Evolutionary conservation across 1,140 invertebrate species (phyloP), one percentile per base, ranked within the genome.

Genomic region (Drosophila nigrodunni): DNA sequence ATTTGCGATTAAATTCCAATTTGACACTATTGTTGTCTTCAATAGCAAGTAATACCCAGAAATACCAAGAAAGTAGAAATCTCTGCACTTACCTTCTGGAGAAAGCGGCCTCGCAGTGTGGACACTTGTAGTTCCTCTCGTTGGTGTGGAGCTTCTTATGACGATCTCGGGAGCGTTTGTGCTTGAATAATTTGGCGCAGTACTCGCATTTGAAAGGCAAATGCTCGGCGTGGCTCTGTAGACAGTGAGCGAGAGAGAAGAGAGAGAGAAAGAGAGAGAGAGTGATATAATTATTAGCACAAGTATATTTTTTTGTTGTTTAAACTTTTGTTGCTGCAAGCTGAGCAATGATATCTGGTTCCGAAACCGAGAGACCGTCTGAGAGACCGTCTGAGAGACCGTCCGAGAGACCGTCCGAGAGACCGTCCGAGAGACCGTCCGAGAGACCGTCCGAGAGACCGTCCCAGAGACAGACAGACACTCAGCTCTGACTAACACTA

Each of bases 141-240:
- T 98, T 97, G 2, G 97, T 98, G 93, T 99, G 98, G 57, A 99
- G 94, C 92, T 99, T 99, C 77, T 98, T 96, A 92, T 99, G 98
- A 15, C 98, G 95, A 93, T 99, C 98, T 57, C 97, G 94, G 69
- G 97, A 98, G 11, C 98, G 94, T 92, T 99, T 98, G 94, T 99
- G 98, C 93, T 98, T 98, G 94, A 99, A 99, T 74, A 97, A 93
- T 77, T 97, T 95, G 67, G 97, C 95, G 93, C 96, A 98, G 94
- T 96, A 97, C 78, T 97, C 96, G 93, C 97, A 98, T 68, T 96
- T 95, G 92, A 97, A 98, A 47, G 97, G 97, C 95, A 97, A 96
- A 89, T 97, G 96, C 90, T 97, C 97, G 47, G 96, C 96, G 92
- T 98, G 97, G 74, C 95, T 97, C 97, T 97, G 94, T n/a, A 7